These are phyloP conservation scores for Tetranychus cinnabarinus DNA, from an alignment of 1,140 invertebrate genomes.

Conservation along the genomic window DNA sequence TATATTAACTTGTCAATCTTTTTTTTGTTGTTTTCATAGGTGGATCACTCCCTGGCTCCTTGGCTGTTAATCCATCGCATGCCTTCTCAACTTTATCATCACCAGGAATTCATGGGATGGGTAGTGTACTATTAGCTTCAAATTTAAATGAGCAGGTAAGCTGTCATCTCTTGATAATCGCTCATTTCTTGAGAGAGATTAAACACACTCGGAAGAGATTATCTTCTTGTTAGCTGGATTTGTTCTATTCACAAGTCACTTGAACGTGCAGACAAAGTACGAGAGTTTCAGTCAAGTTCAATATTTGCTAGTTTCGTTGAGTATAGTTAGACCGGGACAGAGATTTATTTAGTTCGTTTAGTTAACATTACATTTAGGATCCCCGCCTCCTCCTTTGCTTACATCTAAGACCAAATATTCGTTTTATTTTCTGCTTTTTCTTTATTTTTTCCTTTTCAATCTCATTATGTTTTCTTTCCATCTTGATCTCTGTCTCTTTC, in stretches of 20 bases:
- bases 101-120: slow-evolving; percentile 12
- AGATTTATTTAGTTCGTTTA: not conserved
- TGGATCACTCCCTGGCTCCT: not conserved
- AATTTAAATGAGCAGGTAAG: slow-evolving; percentile 16
- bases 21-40: not conserved
- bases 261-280: no score
- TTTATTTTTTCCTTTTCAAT: slow-evolving; percentile 9
- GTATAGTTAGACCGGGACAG: not conserved
- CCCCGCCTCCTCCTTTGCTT: no score
- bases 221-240: no score
- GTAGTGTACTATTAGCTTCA: slow-evolving; percentile 27
- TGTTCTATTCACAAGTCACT: no score
- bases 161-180: not conserved
- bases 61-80: not conserved
- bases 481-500: slow-evolving; percentile 8
- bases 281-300: no score
- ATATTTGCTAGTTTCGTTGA: not conserved
- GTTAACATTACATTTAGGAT: not conserved
- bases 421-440: slow-evolving; percentile 3
- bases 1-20: not conserved
- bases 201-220: no score
- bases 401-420: no score
- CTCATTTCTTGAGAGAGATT: no score
- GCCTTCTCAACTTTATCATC: not conserved
- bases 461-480: not conserved